A percentile compares a stretch with the other conserved stretches of the same genome.
Conservation (phyloP, 2,113 vertebrate genomes). For the Toxotes chatareus region DNA sequence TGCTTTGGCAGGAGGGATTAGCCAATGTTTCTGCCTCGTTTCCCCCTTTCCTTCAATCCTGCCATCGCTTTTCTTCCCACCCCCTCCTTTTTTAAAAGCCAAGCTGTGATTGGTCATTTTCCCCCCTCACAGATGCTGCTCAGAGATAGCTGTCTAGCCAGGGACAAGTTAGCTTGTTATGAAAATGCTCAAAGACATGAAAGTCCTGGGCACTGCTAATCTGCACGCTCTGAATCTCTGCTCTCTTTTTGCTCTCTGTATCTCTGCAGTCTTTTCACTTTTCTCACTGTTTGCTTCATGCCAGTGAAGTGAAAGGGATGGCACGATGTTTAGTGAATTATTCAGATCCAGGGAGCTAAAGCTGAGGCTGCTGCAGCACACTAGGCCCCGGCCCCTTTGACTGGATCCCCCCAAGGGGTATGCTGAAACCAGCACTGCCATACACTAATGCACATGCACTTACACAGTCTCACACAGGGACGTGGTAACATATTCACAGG, state of each 20-base stretch:
- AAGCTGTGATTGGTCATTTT: conserved; percentile 25
- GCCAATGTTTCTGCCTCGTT: conserved; percentile 39
- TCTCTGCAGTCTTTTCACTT: conserved; percentile 33
- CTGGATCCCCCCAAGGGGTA: conserved; percentile 29
- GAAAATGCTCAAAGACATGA: conserved; percentile 40
- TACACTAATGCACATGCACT: conserved; percentile 22
- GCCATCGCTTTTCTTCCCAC: background rate
- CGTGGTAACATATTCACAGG: conserved; percentile 2
- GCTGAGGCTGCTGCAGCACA: conserved; percentile 33
- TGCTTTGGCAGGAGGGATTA: conserved; percentile 65
- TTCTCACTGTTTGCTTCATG: conserved; percentile 41
- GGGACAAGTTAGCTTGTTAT: conserved; percentile 39
- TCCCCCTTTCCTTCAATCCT: background rate
- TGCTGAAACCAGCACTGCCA: conserved; percentile 35
- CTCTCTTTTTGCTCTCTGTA: conserved; percentile 9
- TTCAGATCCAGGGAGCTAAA: conserved; percentile 57
- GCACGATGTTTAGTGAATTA: conserved; percentile 72
- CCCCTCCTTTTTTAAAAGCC: background rate
- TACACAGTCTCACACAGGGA: conserved; percentile 14
- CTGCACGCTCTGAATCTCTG: conserved; percentile 35
- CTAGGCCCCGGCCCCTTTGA: conserved; percentile 41
- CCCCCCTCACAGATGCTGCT: conserved; percentile 37
- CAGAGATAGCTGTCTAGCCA: conserved; percentile 25
- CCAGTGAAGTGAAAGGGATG: conserved; percentile 48
- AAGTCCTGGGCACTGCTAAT: conserved; percentile 45